phyloP scores from a whole-genome alignment of 2,113 vertebrate genomes.

The Coptodon rendalli region DNA sequence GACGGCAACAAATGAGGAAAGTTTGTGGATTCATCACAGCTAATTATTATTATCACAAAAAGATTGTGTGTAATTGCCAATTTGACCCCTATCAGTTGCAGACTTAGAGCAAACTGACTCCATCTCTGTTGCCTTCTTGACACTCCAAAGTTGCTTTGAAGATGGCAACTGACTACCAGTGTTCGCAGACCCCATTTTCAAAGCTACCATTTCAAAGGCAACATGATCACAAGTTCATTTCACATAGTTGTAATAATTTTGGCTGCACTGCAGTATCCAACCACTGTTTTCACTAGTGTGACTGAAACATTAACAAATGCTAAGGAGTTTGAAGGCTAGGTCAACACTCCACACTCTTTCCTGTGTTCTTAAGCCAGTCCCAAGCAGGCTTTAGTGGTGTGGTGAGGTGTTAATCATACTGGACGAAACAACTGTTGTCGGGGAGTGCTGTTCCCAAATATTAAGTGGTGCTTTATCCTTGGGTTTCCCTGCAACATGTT shows the following conservation, averaged over 20 bases:
- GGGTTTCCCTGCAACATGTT: background rate
- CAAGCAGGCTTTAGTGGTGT: background rate
- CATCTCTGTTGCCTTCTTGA: background rate
- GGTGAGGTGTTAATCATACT: background rate
- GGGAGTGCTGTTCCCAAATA: background rate
- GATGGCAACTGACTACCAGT: background rate
- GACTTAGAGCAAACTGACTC: background rate
- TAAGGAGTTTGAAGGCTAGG: background rate
- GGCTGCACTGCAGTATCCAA: background rate
- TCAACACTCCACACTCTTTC: background rate
- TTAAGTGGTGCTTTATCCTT: background rate
- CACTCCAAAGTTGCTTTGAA: background rate
- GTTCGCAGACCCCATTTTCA: background rate
- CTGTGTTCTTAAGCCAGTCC: background rate
- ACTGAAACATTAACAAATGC: background rate
- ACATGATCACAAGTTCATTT: background rate
- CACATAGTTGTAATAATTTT: background rate
- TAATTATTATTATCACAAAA: background rate
- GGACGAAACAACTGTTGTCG: background rate
- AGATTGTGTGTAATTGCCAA: background rate
- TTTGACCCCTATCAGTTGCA: background rate
- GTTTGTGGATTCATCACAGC: background rate
- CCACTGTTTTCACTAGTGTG: rapidly evolving
- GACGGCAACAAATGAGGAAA: background rate
- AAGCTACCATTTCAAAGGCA: background rate